Percentiles rank a stretch among this genome's conserved stretches.
Evolutionary conservation across 1,140 invertebrate genomes (phyloP).

Genomic region (Dendroctonus ponderosae): DNA sequence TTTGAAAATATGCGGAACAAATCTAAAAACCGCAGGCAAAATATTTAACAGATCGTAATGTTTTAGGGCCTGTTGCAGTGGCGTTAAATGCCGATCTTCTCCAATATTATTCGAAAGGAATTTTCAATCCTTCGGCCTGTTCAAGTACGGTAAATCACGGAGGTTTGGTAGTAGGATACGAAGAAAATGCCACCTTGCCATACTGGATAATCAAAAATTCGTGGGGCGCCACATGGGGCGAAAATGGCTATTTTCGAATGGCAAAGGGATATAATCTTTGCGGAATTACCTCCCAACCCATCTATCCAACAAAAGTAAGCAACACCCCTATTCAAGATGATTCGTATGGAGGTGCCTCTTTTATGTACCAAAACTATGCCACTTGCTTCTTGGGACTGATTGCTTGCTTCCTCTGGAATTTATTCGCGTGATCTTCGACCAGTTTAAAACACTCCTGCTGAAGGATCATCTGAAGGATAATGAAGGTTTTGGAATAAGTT

Average conservation of each 20-base stretch:
- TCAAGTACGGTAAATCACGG: conserved; percentile 67
- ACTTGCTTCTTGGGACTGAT: no score
- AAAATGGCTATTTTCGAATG: conserved; percentile 67
- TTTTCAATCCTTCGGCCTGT: conserved; percentile 65
- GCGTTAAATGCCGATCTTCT: conserved; percentile 79
- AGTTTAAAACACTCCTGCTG: no score
- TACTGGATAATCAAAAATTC: conserved; percentile 83
- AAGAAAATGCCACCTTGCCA: conserved; percentile 56
- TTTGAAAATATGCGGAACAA: no score
- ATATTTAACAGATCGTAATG: conserved; percentile 37
- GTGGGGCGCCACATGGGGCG: conserved; percentile 66
- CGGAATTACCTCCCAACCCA: conserved; percentile 61
- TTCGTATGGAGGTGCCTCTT: no score
- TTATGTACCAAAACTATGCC: no score
- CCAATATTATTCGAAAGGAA: conserved; percentile 67
- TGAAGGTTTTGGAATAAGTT: no score
- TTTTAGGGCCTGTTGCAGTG: conserved; percentile 64
- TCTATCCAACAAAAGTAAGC: conserved; percentile 47
- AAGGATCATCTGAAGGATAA: no score
- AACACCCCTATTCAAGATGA: no score
- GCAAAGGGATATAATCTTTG: conserved; percentile 62
- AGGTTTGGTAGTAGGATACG: conserved; percentile 81
- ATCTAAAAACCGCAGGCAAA: no score
- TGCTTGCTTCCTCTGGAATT: no score
- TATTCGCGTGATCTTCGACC: no score